Conservation (phyloP, 1,140 invertebrate species). For the Neodiprion pinetum region DNA sequence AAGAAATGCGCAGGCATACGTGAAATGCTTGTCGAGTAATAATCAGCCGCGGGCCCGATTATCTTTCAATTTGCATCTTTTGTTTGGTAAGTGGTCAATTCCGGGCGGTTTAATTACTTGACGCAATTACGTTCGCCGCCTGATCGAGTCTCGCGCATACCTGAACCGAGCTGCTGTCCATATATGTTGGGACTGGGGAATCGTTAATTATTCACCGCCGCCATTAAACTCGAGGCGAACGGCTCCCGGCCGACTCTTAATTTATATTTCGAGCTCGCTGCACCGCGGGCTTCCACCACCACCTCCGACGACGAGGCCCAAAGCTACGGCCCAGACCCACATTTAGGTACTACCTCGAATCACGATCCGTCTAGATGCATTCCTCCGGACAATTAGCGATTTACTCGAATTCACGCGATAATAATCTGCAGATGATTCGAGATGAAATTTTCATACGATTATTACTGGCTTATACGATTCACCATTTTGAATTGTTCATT, state of each 20-base stretch:
- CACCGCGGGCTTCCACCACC: not conserved
- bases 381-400: no score
- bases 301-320: not conserved
- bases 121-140: slow-evolving; percentile 26
- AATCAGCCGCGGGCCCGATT: slow-evolving; percentile 20
- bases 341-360: not conserved
- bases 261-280: slow-evolving; percentile 5
- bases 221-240: slow-evolving; percentile 3
- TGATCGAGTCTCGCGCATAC: no score
- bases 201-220: not conserved
- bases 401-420: no score
- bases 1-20: no score
- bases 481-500: no score
- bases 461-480: no score
- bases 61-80: slow-evolving; percentile 41
- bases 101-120: slow-evolving; percentile 27
- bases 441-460: no score
- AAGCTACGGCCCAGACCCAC: not conserved
- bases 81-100: slow-evolving; percentile 36
- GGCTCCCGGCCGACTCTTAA: not conserved
- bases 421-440: no score
- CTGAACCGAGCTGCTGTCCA: not conserved
- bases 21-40: no score
- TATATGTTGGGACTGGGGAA: not conserved
- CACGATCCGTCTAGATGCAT: no score